Evolutionary conservation across 2,888 invertebrate species (phyloP), one percentile per base, ranked within the genome.

Genomic region (Entomobrya proxima): DNA sequence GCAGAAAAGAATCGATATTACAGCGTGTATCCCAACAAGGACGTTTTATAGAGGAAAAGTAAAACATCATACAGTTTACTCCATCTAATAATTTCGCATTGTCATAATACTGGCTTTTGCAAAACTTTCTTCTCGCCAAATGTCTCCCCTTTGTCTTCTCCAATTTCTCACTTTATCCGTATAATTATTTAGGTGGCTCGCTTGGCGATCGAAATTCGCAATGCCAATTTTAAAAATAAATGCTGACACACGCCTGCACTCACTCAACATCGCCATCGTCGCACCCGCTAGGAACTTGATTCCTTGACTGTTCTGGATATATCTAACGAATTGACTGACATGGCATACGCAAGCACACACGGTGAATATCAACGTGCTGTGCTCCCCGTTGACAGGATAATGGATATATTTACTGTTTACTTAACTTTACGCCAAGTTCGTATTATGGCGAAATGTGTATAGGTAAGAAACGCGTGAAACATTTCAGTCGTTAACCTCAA

Each of bases 401-500:
- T 55, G 55, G 27, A 27, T 13, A 5, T 27, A 55, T 55, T 55
- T 55, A 55, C 55, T 55, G 24, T 27, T 55, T 1, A 1, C 5
- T 55, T 55, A 7, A 27, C 11, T 55, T 55, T 5, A 55, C 5
- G 5, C 55, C 11, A 15, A 9, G 15, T n/a, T n/a, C n/a, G n/a
- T n/a, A n/a, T n/a, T n/a, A 55, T 27, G 27, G 13, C 2, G 11
- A 55, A 27, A 55, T 24, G 11, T 18, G 27, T 24, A 1, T 27
- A 7, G 27, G 24, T 55, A 15, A 24, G 11, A n/a, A 55, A 11
- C 1, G 5, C 52, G 7, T 11, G 27, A 52, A 18, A n/a, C 50
- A 15, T 52, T 55, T 27, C 24, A 55, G 55, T 55, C 55, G 27
- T 55, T 55, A 55, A 55, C 55, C 55, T 55, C 55, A 27, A 55